phyloP scores from a whole-genome alignment of 2,797 vertebrate species.

The Sebastes itinus region DNA sequence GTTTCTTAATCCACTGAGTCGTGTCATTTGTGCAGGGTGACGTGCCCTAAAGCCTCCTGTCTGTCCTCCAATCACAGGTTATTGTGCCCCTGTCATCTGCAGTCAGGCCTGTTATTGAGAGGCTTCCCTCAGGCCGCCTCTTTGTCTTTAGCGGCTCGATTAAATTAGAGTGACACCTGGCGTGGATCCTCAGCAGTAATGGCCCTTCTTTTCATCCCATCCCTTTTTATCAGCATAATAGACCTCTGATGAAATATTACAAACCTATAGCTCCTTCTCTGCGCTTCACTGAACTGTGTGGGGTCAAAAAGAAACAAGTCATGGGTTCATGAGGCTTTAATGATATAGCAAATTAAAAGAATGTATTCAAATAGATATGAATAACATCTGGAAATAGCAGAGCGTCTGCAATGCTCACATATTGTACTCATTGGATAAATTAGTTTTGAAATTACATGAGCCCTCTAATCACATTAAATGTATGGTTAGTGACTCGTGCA shows the following conservation, averaged over 20 bases:
- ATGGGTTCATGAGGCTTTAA: constrained; percentile 40
- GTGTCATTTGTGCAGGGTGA: constrained; percentile 18
- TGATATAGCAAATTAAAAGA: constrained; percentile 55
- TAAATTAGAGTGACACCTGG: constrained; percentile 75
- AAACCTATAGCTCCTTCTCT: constrained; percentile 34
- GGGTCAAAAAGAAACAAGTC: constrained; percentile 42
- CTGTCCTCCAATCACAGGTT: constrained; percentile 57
- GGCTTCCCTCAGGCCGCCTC: constrained; percentile 56
- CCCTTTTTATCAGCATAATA: constrained; percentile 65
- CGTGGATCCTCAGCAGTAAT: constrained; percentile 56
- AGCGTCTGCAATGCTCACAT: not conserved
- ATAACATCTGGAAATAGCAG: constrained; percentile 32
- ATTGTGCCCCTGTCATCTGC: constrained; percentile 62
- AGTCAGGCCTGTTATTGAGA: constrained; percentile 63
- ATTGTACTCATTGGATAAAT: constrained; percentile 35
- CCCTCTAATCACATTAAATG: constrained; percentile 48
- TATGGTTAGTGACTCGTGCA: constrained; percentile 39
- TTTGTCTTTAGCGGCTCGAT: constrained; percentile 73
- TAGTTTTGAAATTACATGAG: constrained; percentile 37
- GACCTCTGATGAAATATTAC: constrained; percentile 65
- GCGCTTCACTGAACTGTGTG: constrained; percentile 36
- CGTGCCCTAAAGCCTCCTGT: constrained; percentile 30
- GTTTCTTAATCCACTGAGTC: constrained; percentile 2
- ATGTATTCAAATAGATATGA: constrained; percentile 48
- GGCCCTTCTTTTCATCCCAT: constrained; percentile 58